Base-by-base conservation (phyloP, 2,113 vertebrate species). In the Condylura cristata region DNA sequence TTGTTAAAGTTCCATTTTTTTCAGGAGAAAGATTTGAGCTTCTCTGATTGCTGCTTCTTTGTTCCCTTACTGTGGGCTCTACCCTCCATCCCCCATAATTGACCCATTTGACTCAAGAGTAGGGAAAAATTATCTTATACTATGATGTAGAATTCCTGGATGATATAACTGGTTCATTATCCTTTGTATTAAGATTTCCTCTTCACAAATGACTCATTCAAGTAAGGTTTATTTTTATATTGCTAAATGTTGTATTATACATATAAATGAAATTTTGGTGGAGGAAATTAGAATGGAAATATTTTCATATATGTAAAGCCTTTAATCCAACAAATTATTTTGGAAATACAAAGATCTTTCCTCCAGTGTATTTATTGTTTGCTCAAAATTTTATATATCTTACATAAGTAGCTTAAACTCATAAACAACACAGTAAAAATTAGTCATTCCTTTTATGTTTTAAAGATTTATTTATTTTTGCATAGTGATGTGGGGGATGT, bases 261-360 rank as follows among this genome's bases (percentile, higher is more conserved):
- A 95, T 91, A 83, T n/a, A 95, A 94, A 86, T 92, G 12, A 90
- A 94, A 72, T 84, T 89, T 89, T 70, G 22, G 18, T 46, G 51
- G 58, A 92, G 9, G 28, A 95, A 93, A 79, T 92, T 92, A 81
- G 79, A 92, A 95, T 72, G 74, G 41, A 94, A 86, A 37, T 86
- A 86, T 88, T 96, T 96, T 89, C 92, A 92, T 37, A 83, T 71
- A 96, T 80, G 58, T 95, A 91, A 96, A 96, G 63, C 83, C 89
- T 94, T 95, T 95, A 94, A 97, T 96, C 60, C 34, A 90, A 88
- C 76, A 83, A 82, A 96, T 92, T 82, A 95, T 96, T 94, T 65
- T 90, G 51, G 26, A 92, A 94, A 86, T 89, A 60, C 95, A 96
- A 90, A 17, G 34, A 71, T 80, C 46, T 82, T 86, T 83, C 65